These are phyloP conservation scores for Acanthopagrus latus DNA, from an alignment of 2,797 vertebrate species.

Conservation along the genomic window DNA sequence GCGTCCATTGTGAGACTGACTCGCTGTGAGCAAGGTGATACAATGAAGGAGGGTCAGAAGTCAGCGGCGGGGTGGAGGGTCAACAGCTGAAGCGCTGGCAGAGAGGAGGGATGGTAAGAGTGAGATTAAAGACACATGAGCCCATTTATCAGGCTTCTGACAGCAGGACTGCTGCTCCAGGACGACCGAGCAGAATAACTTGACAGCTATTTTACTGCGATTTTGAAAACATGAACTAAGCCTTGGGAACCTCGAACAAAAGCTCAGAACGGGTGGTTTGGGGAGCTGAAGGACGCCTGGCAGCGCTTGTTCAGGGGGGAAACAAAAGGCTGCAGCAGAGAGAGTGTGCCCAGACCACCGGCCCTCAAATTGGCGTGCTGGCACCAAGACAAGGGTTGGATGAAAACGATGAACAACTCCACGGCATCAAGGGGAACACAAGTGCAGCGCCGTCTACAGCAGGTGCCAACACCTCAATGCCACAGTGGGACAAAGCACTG, in stretches of 20 bases:
- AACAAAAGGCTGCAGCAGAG: constrained; percentile 59
- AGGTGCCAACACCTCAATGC: constrained; percentile 68
- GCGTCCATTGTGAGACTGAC: constrained; percentile 66
- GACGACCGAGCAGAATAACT: constrained; percentile 35
- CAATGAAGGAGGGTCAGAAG: constrained; percentile 77
- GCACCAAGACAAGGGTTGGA: constrained; percentile 59
- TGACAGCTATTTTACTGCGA: constrained; percentile 8
- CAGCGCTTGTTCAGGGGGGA: constrained; percentile 47
- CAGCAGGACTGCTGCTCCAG: constrained; percentile 29
- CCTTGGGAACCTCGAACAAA: constrained; percentile 28
- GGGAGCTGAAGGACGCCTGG: constrained; percentile 48
- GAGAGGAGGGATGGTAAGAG: constrained; percentile 33
- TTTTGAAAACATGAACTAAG: background rate
- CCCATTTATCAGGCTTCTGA: constrained; percentile 63
- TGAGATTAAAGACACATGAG: constrained; percentile 57
- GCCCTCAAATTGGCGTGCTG: constrained; percentile 69
- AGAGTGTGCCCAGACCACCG: constrained; percentile 60
- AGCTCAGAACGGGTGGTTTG: background rate
- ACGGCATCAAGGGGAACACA: constrained; percentile 59
- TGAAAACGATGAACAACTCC: constrained; percentile 41
- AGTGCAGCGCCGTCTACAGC: constrained; percentile 33
- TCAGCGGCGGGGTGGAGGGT: constrained; percentile 78
- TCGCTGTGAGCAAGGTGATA: constrained; percentile 42
- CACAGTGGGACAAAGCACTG: constrained; percentile 68
- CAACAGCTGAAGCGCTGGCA: constrained; percentile 80